Evolutionary conservation across 2,113 vertebrate species (phyloP), one percentile per base, ranked within the genome.

Genomic region (Periophthalmus modestus): DNA sequence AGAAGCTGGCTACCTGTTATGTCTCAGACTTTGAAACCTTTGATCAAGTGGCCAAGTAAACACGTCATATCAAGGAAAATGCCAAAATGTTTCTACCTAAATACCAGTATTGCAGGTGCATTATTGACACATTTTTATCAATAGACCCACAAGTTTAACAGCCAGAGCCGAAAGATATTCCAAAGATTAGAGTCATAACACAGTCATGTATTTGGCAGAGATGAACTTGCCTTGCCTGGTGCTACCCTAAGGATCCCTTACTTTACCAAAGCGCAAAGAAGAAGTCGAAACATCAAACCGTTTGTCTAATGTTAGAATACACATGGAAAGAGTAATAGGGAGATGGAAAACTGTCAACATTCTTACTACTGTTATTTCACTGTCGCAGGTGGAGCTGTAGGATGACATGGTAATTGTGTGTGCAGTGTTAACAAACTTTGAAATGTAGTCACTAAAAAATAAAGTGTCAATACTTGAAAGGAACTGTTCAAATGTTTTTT

Each of bases 261-360:
- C 55, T 58, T 58, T 23, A 58, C 55, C 21, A 24, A 58, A 13
- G 55, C 11, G 14, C 24, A 58, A 58, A 58, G n/a, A 58, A 23
- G 55, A 58, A 24, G 55, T 24, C 9, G 55, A 68, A 36, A 74
- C 39, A 62, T 58, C 66, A 61, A 75, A 54, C 21, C 34, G 21
- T 5, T 57, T 75, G 65, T 59, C 54, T 18, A 68, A 47, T 16
- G 65, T 74, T 13, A 58, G 65, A 68, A 74, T 67, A 73, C 61
- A 73, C 39, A 33, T 28, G 16, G 61, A 73, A 47, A 55, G 28
- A 52, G 23, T 52, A 33, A 50, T 58, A 9, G 54, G 69, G 14
- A 33, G 61, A 55, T 61, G 69, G 52, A 70, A 70, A 7, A 58
- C 54, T 19, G 48, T 50, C 15, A 63, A 48, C 18, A 47, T 72